phyloP scores from a whole-genome alignment of 2,797 vertebrate genomes.

The Peromyscus attwateri region DNA sequence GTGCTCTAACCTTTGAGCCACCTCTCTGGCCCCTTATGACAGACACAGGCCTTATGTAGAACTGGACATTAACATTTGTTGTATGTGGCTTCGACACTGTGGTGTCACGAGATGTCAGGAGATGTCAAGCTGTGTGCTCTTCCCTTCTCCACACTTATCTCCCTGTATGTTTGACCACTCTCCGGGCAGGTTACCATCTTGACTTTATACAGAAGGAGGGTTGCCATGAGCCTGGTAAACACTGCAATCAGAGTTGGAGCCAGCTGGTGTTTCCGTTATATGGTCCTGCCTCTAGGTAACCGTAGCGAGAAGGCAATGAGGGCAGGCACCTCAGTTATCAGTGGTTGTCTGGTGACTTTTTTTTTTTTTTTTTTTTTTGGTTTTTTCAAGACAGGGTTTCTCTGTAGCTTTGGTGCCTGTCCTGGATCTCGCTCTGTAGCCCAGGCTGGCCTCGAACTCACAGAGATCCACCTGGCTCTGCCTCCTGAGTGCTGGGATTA shows the following conservation, averaged over 20 bases:
- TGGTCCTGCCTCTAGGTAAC: not conserved
- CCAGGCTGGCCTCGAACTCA: no score
- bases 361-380: no score
- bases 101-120: not conserved
- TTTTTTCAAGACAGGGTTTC: no score
- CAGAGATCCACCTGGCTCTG: no score
- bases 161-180: slow-evolving; percentile 18
- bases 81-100: not conserved
- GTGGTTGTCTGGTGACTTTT: slow-evolving; percentile 13
- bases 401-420: no score
- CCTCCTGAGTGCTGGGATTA: no score
- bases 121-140: not conserved
- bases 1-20: not conserved
- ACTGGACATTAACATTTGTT: not conserved
- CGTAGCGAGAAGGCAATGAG: no score
- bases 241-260: not conserved
- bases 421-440: no score
- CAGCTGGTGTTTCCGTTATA: not conserved
- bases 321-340: not conserved
- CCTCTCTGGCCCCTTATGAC: not conserved
- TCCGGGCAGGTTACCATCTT: not conserved
- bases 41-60: not conserved
- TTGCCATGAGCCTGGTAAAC: not conserved
- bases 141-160: not conserved
- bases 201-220: slow-evolving; percentile 13